These are phyloP conservation scores for Chondrosia reniformis DNA, from an alignment of 37 sponge, comb jelly and placozoan species.

Conservation along the genomic window DNA sequence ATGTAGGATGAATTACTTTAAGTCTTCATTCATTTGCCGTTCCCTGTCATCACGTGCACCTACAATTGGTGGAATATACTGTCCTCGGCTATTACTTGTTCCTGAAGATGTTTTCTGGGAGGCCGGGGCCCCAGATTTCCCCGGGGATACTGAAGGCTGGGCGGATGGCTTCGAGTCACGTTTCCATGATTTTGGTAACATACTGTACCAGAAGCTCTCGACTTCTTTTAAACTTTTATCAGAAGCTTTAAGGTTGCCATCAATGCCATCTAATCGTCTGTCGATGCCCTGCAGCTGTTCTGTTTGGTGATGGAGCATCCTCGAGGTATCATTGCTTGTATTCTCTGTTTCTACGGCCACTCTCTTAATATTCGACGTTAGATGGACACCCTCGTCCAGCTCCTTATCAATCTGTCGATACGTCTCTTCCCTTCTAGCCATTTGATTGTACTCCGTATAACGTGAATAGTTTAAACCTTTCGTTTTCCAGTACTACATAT, in stretches of 20 bases:
- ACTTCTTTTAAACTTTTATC: constrained; percentile 1
- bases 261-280: constrained; percentile 1
- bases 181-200: neutral
- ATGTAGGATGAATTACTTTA: constrained; percentile 4
- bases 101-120: no score
- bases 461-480: no score
- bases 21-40: constrained; percentile 18
- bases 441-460: no score
- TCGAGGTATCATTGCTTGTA: neutral
- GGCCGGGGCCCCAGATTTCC: neutral
- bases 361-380: neutral
- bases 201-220: constrained; percentile 17
- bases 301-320: constrained; percentile 8
- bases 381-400: neutral
- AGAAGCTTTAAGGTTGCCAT: neutral
- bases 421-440: no score
- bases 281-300: constrained; percentile 16
- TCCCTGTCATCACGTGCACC: neutral
- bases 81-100: neutral
- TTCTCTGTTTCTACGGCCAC: neutral
- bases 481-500: no score
- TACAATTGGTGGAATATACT: neutral
- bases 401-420: constrained; percentile 6
- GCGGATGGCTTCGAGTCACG: neutral
- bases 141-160: neutral